phyloP scores from a whole-genome alignment of 2,797 vertebrate species.

The Anguilla anguilla region DNA sequence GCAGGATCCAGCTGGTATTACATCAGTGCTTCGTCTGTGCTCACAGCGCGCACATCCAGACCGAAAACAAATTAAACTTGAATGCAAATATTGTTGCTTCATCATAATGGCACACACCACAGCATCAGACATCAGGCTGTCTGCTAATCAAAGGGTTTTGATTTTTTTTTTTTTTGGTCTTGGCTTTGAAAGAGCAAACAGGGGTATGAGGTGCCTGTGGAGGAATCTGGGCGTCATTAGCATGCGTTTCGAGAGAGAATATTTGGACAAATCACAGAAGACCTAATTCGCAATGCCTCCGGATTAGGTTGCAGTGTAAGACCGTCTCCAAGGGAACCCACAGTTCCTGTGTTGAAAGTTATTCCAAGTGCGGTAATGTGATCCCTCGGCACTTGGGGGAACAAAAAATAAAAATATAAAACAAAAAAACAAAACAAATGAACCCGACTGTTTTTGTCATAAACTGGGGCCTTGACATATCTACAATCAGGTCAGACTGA shows the following conservation, averaged over 20 bases:
- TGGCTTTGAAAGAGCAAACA: not conserved
- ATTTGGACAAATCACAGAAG: constrained; percentile 72
- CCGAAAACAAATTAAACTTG: constrained; percentile 19
- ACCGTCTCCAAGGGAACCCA: constrained; percentile 76
- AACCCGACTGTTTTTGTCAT: constrained; percentile 73
- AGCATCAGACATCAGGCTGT: not conserved
- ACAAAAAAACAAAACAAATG: constrained; percentile 6
- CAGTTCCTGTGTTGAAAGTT: constrained; percentile 74
- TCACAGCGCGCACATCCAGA: not conserved
- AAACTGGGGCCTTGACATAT: constrained; percentile 71
- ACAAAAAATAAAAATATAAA: constrained; percentile 49
- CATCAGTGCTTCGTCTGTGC: not conserved
- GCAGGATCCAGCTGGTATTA: not conserved
- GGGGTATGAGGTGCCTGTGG: constrained; percentile 22
- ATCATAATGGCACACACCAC: not conserved
- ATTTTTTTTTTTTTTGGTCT: constrained; percentile 10
- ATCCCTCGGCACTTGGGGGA: constrained; percentile 69
- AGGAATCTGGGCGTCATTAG: constrained; percentile 42
- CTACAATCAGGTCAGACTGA: constrained; percentile 60
- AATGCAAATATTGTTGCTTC: constrained; percentile 19
- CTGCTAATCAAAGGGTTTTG: not conserved
- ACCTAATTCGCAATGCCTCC: constrained; percentile 71
- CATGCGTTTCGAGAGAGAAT: constrained; percentile 60
- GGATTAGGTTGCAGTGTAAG: constrained; percentile 78
- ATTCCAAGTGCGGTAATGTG: constrained; percentile 79